A percentile compares a stretch with the other conserved stretches of the same genome.
Evolutionary conservation across 1,140 invertebrate species (phyloP).

Genomic region (Lepidurus packardi): DNA sequence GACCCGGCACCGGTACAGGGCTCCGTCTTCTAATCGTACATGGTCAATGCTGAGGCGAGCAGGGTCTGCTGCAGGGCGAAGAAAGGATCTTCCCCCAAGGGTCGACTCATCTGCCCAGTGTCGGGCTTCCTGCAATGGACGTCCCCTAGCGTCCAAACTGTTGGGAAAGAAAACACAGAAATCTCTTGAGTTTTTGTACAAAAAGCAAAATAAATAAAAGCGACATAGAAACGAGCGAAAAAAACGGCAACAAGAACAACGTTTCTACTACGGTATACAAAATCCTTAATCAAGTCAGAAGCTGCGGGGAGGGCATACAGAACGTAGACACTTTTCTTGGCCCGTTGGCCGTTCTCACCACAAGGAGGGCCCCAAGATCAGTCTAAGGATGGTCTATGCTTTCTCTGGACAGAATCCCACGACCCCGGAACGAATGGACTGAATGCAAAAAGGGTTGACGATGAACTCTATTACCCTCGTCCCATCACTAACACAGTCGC

Average conservation of each 20-base stretch:
- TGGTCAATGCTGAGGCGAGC: slow-evolving; percentile 66
- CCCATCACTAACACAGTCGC: neutral
- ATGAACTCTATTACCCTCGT: neutral
- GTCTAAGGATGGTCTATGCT: neutral
- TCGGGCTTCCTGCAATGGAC: slow-evolving; percentile 16
- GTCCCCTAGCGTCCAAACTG: slow-evolving; percentile 36
- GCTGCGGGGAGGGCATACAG: neutral
- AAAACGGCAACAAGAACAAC: neutral
- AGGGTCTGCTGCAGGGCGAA: slow-evolving; percentile 44
- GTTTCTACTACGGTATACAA: neutral
- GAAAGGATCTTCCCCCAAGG: slow-evolving; percentile 36
- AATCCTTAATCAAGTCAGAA: neutral
- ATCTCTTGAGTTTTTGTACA: neutral
- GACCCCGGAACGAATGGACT: slow-evolving; percentile 12
- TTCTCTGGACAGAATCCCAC: neutral
- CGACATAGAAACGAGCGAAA: neutral
- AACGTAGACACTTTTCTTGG: neutral
- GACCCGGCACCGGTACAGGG: slow-evolving; percentile 69
- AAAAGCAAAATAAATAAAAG: neutral
- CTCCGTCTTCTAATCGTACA: slow-evolving; percentile 65
- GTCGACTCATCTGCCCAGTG: slow-evolving; percentile 38
- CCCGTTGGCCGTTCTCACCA: neutral
- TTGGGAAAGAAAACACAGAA: slow-evolving; percentile 19
- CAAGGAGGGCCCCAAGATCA: neutral
- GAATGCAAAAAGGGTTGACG: neutral